Conservation (phyloP, 2,888 invertebrate species). For the Petrolisthes cinctipes region DNA sequence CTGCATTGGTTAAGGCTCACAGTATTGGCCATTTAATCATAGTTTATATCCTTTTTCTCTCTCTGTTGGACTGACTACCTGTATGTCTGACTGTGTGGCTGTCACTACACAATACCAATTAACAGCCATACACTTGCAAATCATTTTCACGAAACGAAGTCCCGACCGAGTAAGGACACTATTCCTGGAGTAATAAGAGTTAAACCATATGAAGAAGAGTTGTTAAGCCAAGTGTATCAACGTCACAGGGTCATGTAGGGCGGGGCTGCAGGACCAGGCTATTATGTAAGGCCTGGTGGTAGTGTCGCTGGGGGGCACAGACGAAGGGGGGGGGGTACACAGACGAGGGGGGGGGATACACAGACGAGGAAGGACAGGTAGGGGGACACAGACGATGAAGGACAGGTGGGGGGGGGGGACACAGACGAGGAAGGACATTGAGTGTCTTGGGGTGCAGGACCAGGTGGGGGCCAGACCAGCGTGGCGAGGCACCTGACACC, state of each 20-base stretch:
- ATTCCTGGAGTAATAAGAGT: not conserved
- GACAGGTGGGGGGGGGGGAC: not conserved
- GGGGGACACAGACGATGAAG: not conserved
- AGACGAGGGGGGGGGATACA: not conserved
- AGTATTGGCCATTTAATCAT: no score
- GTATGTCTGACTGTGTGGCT: no score
- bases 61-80: no score
- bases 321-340: not conserved
- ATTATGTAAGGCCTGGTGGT: constrained; percentile 8
- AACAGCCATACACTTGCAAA: no score
- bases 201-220: not conserved
- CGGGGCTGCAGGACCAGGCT: not conserved
- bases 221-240: no score
- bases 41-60: no score
- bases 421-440: constrained; percentile 4
- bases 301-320: not conserved
- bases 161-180: not conserved
- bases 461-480: constrained; percentile 31
- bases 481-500: constrained; percentile 42
- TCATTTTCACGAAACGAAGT: not conserved
- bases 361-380: not conserved
- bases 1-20: no score
- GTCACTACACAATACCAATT: no score
- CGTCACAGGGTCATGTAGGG: not conserved
- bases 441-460: not conserved